Base-by-base conservation (phyloP, 2,888 invertebrate genomes). In the Dusona sp. region DNA sequence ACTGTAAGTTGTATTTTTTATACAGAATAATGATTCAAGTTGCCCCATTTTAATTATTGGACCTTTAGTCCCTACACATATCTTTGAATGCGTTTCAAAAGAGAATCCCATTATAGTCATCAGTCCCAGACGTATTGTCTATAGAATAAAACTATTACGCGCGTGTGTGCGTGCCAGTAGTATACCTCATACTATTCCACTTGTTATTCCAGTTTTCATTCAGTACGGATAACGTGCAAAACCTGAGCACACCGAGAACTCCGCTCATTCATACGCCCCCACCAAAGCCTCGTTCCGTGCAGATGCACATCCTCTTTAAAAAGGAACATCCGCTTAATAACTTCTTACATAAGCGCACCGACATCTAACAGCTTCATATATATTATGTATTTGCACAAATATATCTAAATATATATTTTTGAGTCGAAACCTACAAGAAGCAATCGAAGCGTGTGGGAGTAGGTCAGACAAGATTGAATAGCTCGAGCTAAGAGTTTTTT, bases 221-320 rank as follows among this genome's bases (percentile, higher is more conserved):
- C 68, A 57, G 36, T 22, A 4, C 36, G 68, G 33, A 36, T 77
- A 77, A 75, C 61, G 48, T 33, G 73, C 61, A 38, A 25, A 78
- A 36, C 11, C 29, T 64, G 51, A 65, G n/a, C 73, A 22, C 67
- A 51, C 57, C 75, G 61, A 77, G 51, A 77, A 70, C 83, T 72
- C 77, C n/a, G 22, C 38, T 64, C 83, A 72, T 83, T 83, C 70
- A 70, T 77, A 72, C 73, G 65, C 75, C 77, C 48, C 61, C 70
- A 11, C 25, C 22, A 25, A 54, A 54, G 25, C 36, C 25, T 13
- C 4, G 38, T n/a, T 51, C 65, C 64, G 54, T 74, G 51, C 33
- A 42, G 36, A 61, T 72, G 45, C 38, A 48, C 72, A 75, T 33
- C 70, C 61, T 61, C 25, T 16, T n/a, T 7, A 61, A 42, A 68